Evolutionary conservation across 2,888 invertebrate genomes (phyloP).

Genomic region (Mystacides longicornis): DNA sequence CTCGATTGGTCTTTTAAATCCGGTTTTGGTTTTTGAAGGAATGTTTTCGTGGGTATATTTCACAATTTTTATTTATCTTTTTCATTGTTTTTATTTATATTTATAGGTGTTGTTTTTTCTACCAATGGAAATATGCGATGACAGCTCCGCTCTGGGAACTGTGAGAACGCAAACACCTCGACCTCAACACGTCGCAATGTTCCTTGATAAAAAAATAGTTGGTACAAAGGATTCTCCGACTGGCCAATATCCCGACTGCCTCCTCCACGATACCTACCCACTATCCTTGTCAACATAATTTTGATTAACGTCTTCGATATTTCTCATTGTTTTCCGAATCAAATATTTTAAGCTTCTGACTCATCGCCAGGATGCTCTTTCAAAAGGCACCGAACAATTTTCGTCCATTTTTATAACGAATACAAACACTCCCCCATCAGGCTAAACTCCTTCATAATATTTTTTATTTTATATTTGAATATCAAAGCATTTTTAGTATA

Average conservation of each 20-base stretch:
- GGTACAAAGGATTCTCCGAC: constrained; percentile 4
- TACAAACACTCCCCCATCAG: too few species aligned
- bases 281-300: constrained; percentile 5
- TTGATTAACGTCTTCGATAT: constrained; percentile 1
- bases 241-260: constrained; percentile 3
- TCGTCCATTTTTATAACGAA: too few species aligned
- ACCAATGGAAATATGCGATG: constrained; percentile 52
- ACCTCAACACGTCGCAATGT: constrained; percentile 31
- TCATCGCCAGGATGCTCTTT: too few species aligned
- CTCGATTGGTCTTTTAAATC: constrained; percentile 19
- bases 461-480: too few species aligned
- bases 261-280: background rate
- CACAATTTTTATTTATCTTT: constrained; percentile 24
- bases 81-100: constrained; percentile 33
- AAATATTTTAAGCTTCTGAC: background rate
- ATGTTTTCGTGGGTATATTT: constrained; percentile 24
- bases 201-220: constrained; percentile 14
- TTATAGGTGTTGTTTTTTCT: constrained; percentile 53
- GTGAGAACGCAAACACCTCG: constrained; percentile 51
- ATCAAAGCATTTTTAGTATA: too few species aligned
- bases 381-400: too few species aligned
- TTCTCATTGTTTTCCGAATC: background rate
- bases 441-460: too few species aligned
- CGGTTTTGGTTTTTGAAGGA: constrained; percentile 25
- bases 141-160: constrained; percentile 49